phyloP scores from a whole-genome alignment of 2,113 vertebrate species.

The Salvelinus fontinalis region DNA sequence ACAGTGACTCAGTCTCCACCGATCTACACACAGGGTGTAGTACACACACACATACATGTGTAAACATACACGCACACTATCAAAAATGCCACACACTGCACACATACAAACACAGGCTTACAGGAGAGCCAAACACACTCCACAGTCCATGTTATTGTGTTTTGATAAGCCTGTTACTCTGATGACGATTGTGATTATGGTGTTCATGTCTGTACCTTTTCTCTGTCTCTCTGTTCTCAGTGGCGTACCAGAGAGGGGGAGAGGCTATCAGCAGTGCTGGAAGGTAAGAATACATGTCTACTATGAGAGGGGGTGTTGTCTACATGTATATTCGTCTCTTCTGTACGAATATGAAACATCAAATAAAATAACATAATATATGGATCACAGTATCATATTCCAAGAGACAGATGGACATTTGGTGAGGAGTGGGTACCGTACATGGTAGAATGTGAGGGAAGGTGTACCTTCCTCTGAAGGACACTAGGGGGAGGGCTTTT shows the following conservation, averaged over 20 bases:
- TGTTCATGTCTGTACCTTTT: background rate
- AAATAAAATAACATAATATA: no score
- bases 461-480: constrained; percentile 38
- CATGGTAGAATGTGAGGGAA: constrained; percentile 2
- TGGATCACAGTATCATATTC: no score
- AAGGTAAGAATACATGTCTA: constrained; percentile 79
- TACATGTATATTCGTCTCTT: background rate
- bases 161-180: background rate
- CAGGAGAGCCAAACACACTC: background rate
- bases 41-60: constrained; percentile 24
- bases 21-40: constrained; percentile 4
- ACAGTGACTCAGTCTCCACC: constrained; percentile 38
- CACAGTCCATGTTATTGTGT: background rate
- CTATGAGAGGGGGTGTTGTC: background rate
- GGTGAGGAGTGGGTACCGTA: constrained; percentile 13
- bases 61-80: background rate
- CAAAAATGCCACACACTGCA: no score
- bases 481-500: constrained; percentile 71
- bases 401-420: background rate
- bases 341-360: no score
- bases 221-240: constrained; percentile 71
- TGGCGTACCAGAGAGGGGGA: constrained; percentile 97
- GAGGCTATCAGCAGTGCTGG: constrained; percentile 96
- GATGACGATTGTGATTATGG: background rate
- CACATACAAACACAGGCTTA: constrained; percentile 3